Percentiles rank a stretch among this genome's conserved stretches.
Conservation (phyloP, 2,888 invertebrate genomes). For the Seira ritae region DNA sequence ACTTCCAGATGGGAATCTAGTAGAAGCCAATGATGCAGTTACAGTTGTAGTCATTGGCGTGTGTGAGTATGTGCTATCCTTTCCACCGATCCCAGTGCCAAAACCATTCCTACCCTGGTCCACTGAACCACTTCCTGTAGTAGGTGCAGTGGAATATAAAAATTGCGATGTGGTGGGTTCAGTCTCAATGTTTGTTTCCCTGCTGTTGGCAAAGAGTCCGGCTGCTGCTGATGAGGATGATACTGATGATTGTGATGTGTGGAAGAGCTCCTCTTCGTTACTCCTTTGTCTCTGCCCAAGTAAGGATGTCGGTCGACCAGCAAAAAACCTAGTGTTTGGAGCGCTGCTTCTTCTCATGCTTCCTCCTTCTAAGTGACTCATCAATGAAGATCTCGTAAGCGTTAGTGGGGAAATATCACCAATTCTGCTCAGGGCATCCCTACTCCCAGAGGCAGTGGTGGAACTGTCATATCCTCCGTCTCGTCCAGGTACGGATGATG, state of each 20-base stretch:
- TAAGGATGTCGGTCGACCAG: background rate
- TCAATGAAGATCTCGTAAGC: background rate
- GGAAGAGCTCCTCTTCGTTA: background rate
- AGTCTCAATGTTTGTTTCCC: background rate
- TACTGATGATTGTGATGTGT: no score
- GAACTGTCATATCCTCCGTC: background rate
- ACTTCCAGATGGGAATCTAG: constrained; percentile 10
- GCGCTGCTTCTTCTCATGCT: background rate
- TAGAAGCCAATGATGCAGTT: background rate
- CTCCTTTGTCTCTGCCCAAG: background rate
- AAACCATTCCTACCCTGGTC: no score
- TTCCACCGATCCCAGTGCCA: no score
- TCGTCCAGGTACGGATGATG: background rate
- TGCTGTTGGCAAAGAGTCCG: constrained; percentile 25
- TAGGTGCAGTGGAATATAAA: no score
- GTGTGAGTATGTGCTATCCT: no score
- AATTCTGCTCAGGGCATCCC: background rate
- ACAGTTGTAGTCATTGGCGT: no score
- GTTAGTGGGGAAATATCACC: background rate
- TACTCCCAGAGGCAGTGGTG: background rate
- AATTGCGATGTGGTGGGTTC: background rate
- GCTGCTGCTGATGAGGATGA: background rate
- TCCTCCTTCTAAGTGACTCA: background rate
- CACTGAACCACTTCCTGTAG: no score
- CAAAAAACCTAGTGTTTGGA: background rate